phyloP scores from a whole-genome alignment of 2,113 vertebrate species.

The Hymenochirus boettgeri region DNA sequence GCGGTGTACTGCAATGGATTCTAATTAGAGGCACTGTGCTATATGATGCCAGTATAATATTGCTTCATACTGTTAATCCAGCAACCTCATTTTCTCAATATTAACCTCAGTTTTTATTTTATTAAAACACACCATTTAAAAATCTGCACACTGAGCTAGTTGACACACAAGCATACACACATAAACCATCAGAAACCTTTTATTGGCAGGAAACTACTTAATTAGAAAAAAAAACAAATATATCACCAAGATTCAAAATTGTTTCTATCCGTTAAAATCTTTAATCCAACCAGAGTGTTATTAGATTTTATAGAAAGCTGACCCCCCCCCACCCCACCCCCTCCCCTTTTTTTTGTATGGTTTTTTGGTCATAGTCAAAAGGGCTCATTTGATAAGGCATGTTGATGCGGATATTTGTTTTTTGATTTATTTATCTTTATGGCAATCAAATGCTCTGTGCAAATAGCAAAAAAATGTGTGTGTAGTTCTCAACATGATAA shows the following conservation, averaged over 20 bases:
- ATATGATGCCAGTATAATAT: slow-evolving; percentile 11
- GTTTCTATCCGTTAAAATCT: too few species aligned
- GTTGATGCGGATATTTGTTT: too few species aligned
- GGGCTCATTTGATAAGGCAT: too few species aligned
- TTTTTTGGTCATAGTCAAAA: too few species aligned
- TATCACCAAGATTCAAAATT: not conserved
- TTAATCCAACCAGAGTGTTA: too few species aligned
- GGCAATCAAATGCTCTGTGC: too few species aligned
- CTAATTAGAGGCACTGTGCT: not conserved
- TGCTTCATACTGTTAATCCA: slow-evolving; percentile 14
- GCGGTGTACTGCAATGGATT: slow-evolving; percentile 3
- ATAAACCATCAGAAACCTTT: not conserved
- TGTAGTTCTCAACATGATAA: too few species aligned
- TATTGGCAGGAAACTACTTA: not conserved
- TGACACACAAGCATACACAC: not conserved
- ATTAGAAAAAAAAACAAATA: slow-evolving; percentile 4
- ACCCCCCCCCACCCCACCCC: too few species aligned
- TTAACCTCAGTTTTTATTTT: slow-evolving; percentile 24
- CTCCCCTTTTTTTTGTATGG: too few species aligned
- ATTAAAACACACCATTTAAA: slow-evolving; percentile 15
- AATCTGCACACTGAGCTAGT: slow-evolving; percentile 4
- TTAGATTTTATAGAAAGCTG: too few species aligned
- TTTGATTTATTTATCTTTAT: too few species aligned
- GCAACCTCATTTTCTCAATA: slow-evolving; percentile 21
- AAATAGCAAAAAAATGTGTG: too few species aligned